These are phyloP conservation scores for Pelosia muscerda DNA, from an alignment of 2,888 invertebrate genomes.

Conservation along the genomic window DNA sequence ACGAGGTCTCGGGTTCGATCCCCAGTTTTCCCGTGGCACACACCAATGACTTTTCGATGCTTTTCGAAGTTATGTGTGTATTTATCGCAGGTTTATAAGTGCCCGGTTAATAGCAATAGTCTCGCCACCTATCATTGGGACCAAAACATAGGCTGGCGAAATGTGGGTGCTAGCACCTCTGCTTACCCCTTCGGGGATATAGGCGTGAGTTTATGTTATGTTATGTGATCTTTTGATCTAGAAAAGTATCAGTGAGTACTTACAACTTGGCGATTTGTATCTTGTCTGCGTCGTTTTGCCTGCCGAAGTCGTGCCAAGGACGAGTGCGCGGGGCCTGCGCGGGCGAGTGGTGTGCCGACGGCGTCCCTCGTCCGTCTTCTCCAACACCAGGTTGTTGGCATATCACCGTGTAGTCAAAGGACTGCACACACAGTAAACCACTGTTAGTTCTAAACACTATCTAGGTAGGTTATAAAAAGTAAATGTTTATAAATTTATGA, in stretches of 20 bases:
- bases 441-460: slow-evolving; percentile 3
- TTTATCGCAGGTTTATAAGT: too few relatives aligned
- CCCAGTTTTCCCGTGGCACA: too few relatives aligned
- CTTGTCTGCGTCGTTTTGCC: slow-evolving; percentile 97
- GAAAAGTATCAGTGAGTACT: slow-evolving; percentile 79
- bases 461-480: background rate
- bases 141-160: too few relatives aligned
- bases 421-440: slow-evolving; percentile 83
- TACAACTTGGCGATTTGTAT: slow-evolving; percentile 99
- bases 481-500: background rate
- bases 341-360: slow-evolving; percentile 88
- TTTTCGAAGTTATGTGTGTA: too few relatives aligned
- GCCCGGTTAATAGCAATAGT: too few relatives aligned
- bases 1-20: too few relatives aligned
- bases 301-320: slow-evolving; percentile 97
- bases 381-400: slow-evolving; percentile 89
- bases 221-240: background rate
- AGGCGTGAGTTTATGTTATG: too few relatives aligned
- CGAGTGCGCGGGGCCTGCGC: slow-evolving; percentile 90
- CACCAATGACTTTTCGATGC: too few relatives aligned
- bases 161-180: too few relatives aligned
- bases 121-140: too few relatives aligned
- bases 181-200: too few relatives aligned
- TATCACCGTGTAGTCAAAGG: slow-evolving; percentile 97
- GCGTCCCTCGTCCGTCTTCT: slow-evolving; percentile 87